A percentile compares a stretch with the other conserved stretches of the same genome.
Evolutionary conservation across 1,140 invertebrate species (phyloP).

Genomic region (Hyposmocoma kahamanoa): DNA sequence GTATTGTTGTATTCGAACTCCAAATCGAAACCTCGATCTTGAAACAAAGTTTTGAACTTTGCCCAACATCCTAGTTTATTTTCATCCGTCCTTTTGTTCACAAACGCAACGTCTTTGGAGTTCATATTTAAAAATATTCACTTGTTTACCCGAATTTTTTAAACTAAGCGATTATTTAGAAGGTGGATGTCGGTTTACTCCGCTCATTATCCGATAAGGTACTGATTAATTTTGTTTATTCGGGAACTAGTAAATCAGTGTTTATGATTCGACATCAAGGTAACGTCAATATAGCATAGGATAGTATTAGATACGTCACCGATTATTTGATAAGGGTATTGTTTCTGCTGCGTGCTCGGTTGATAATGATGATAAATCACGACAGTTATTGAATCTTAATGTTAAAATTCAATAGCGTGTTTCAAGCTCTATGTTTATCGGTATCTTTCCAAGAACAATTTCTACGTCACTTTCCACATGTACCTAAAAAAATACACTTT

Average conservation of each 20-base stretch:
- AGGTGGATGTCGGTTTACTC: no score
- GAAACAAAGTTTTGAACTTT: slow-evolving; percentile 55
- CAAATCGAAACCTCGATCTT: slow-evolving; percentile 61
- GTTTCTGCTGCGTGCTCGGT: not conserved
- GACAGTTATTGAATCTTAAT: no score
- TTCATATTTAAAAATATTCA: not conserved
- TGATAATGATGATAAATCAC: not conserved
- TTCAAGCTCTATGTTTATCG: no score
- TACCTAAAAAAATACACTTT: no score
- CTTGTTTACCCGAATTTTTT: not conserved
- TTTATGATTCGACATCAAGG: slow-evolving; percentile 14
- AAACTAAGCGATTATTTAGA: no score
- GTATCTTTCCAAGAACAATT: no score
- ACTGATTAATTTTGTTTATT: slow-evolving; percentile 3
- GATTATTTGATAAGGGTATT: not conserved
- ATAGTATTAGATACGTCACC: no score
- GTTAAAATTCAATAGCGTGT: no score
- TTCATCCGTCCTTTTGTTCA: slow-evolving; percentile 10
- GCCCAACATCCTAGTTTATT: slow-evolving; percentile 51
- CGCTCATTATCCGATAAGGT: slow-evolving; percentile 1
- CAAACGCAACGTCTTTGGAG: not conserved
- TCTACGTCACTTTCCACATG: no score
- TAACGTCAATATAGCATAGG: no score
- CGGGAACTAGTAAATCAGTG: slow-evolving; percentile 11
- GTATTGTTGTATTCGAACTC: slow-evolving; percentile 47